Evolutionary conservation across 2,888 invertebrate genomes (phyloP).

Genomic region (Eupeodes latifasciatus): DNA sequence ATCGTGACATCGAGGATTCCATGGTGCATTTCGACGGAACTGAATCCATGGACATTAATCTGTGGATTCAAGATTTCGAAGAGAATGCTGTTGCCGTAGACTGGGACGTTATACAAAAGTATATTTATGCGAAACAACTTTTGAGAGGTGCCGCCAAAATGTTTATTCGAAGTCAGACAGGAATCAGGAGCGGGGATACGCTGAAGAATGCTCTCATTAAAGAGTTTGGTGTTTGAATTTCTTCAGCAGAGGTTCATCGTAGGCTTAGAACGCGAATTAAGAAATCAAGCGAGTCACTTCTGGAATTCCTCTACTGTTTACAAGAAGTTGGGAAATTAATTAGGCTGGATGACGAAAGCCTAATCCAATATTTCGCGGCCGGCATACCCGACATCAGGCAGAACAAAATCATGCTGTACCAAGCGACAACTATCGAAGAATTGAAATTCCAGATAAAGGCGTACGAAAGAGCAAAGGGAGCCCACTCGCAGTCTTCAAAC

Average conservation of each 20-base stretch:
- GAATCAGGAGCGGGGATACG: too few relatives aligned
- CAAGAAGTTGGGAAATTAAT: slow-evolving; percentile 53
- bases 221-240: too few relatives aligned
- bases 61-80: too few relatives aligned
- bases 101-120: too few relatives aligned
- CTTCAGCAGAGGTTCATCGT: slow-evolving; percentile 12
- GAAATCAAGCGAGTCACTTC: too few relatives aligned
- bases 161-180: too few relatives aligned
- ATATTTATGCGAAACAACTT: too few relatives aligned
- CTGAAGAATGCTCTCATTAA: too few relatives aligned
- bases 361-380: slow-evolving; percentile 60
- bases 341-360: slow-evolving; percentile 51
- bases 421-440: slow-evolving; percentile 19
- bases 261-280: not conserved
- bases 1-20: slow-evolving; percentile 49
- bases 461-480: slow-evolving; percentile 48
- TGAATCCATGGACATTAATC: too few relatives aligned
- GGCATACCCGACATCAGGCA: slow-evolving; percentile 20
- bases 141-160: too few relatives aligned
- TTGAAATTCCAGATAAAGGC: slow-evolving; percentile 50
- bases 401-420: slow-evolving; percentile 53
- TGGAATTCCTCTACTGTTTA: slow-evolving; percentile 43
- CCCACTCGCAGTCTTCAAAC: slow-evolving; percentile 4
- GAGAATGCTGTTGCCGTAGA: too few relatives aligned
- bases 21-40: slow-evolving; percentile 33